A percentile compares a stretch with the other conserved stretches of the same genome.
Evolutionary conservation across 2,888 invertebrate genomes (phyloP).

Genomic region (Andrena trimmerana): DNA sequence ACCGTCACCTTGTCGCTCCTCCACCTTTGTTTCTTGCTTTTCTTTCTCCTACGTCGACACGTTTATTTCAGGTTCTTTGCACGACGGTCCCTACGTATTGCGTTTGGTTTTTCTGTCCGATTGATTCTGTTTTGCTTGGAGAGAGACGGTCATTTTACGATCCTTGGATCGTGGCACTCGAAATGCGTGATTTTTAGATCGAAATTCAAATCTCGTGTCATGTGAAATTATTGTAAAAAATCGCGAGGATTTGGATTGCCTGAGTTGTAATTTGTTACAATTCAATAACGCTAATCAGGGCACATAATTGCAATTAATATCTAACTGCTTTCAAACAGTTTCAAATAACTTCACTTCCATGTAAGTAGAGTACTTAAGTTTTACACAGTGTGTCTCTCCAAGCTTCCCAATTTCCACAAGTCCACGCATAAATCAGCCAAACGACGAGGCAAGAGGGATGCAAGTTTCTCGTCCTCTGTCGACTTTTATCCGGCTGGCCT

Average conservation of each 20-base stretch:
- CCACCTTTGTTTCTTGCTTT: slow-evolving; percentile 8
- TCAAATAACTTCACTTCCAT: background rate
- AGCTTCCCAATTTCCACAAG: background rate
- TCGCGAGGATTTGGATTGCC: too few species aligned
- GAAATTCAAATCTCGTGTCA: too few species aligned
- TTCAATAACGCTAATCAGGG: too few species aligned
- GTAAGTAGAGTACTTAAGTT: background rate
- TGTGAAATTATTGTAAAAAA: too few species aligned
- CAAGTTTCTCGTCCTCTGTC: slow-evolving; percentile 43
- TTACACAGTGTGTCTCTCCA: slow-evolving; percentile 8
- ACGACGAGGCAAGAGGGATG: slow-evolving; percentile 45
- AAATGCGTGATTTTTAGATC: too few species aligned
- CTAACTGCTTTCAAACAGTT: background rate
- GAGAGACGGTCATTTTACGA: slow-evolving; percentile 16
- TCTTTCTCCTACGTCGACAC: background rate
- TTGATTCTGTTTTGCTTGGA: background rate
- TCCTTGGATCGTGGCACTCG: too few species aligned
- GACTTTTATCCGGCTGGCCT: slow-evolving; percentile 15
- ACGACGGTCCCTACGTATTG: background rate
- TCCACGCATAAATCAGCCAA: slow-evolving; percentile 15
- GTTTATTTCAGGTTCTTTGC: slow-evolving; percentile 46
- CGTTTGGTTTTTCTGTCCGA: background rate
- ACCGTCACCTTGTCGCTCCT: slow-evolving; percentile 26
- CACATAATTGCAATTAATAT: too few species aligned
- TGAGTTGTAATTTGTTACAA: too few species aligned